Evolutionary conservation across 2,888 invertebrate species (phyloP).

Genomic region (Leptopterna dolabrata): DNA sequence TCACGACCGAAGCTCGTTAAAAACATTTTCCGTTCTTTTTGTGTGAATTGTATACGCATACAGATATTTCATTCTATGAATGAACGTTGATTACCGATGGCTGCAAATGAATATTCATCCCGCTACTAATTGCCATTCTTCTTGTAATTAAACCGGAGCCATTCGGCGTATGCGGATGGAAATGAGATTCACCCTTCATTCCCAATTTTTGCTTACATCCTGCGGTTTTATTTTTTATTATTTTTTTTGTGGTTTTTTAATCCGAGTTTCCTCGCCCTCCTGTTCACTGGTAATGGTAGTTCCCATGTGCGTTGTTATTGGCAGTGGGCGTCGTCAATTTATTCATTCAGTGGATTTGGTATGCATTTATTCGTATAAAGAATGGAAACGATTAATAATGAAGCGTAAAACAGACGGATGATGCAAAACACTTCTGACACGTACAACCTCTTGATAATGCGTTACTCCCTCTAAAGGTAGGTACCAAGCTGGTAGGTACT

Average conservation of each 20-base stretch:
- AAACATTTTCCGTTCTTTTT: neutral
- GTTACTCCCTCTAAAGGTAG: too few species aligned
- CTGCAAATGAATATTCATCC: constrained; percentile 21
- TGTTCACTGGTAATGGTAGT: too few species aligned
- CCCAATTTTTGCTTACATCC: neutral
- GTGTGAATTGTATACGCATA: neutral
- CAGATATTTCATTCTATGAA: constrained; percentile 27
- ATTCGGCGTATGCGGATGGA: constrained; percentile 18
- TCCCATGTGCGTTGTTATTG: too few species aligned
- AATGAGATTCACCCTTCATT: constrained; percentile 10
- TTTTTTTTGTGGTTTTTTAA: neutral
- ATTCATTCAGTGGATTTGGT: too few species aligned
- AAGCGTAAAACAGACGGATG: too few species aligned
- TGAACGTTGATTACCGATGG: constrained; percentile 22
- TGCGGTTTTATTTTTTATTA: neutral
- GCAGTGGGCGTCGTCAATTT: too few species aligned
- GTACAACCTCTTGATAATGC: too few species aligned
- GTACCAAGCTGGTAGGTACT: too few species aligned
- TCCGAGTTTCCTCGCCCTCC: neutral
- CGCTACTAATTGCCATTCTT: neutral
- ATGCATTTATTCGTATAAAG: too few species aligned
- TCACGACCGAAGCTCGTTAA: too few species aligned
- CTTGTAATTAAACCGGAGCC: neutral
- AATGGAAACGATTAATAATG: too few species aligned
- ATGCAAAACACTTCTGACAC: too few species aligned